Conservation (phyloP, 2,888 invertebrate genomes). For the Mimas tiliae region DNA sequence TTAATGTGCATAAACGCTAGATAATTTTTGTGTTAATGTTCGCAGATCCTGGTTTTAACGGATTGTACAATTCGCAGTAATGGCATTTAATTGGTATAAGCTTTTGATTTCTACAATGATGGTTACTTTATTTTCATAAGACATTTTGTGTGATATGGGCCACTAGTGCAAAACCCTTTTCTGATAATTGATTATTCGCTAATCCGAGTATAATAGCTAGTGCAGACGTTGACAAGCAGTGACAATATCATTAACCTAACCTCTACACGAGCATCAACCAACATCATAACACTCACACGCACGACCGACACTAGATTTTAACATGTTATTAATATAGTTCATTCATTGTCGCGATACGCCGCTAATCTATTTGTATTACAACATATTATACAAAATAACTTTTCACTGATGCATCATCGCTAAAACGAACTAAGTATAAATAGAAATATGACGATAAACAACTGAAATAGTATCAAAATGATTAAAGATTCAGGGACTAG, state of each 20-base stretch:
- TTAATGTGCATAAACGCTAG: not conserved
- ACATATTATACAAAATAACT: not conserved
- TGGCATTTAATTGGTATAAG: not conserved
- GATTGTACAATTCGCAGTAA: not conserved
- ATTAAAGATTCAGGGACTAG: too few relatives aligned
- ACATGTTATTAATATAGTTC: conserved; percentile 11
- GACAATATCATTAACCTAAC: not conserved
- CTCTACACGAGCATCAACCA: not conserved
- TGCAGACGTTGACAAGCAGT: not conserved
- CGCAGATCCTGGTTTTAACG: not conserved
- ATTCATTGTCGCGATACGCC: not conserved
- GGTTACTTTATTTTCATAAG: not conserved
- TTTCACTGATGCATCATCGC: too few relatives aligned
- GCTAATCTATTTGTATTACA: not conserved
- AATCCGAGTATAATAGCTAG: not conserved
- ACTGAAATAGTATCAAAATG: too few relatives aligned
- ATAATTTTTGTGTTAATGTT: not conserved
- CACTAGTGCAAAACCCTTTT: not conserved
- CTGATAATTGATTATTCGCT: not conserved
- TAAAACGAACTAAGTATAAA: too few relatives aligned
- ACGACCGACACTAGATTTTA: not conserved
- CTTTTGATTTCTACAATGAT: not conserved
- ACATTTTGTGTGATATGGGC: too few relatives aligned
- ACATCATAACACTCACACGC: not conserved
- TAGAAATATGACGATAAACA: too few relatives aligned